Evolutionary conservation across 2,113 vertebrate genomes (phyloP), one percentile per base, ranked within the genome.

Genomic region (Vulpes vulpes): DNA sequence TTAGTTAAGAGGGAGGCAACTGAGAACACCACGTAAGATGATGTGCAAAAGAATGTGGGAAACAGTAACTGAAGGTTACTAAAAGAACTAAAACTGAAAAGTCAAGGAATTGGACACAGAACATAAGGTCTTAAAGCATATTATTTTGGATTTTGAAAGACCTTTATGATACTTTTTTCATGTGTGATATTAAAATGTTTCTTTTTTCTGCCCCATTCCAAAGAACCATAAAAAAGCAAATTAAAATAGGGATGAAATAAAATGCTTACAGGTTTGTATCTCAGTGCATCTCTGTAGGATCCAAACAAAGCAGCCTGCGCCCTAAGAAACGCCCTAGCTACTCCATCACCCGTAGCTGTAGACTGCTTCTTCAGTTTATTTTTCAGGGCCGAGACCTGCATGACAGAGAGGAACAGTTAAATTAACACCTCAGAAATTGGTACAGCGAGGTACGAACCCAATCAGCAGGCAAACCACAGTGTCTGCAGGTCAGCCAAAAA

Each of bases 341-440:
- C 99, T 35, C 99, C 99, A 10, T 99, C 99, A 51, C 99, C 99
- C 0, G 99, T 99, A 8, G 99, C 99, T 51, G 99, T 99, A 8
- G 99, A 99, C 99, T 99, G 99, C 98, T 99, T 99, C 99, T 99
- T 99, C 99, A 99, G 99, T 98, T 99, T 99, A 98, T 99, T 99
- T 99, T 99, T 99, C 99, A 99, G 98, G 98, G 99, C 98, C 96
- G 99, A 99, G 99, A 99, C 99, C 99, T 99, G 99, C 85, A 86
- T 59, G 98, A 98, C 98, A 99, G 98, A 98, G 98, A 98, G 98
- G 99, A 99, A 99, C 99, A 98, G 99, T 99, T 99, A 99, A 99
- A 99, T 99, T 99, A 99, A 99, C 99, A 99, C 99, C 99, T 99
- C 98, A 98, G 99, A 99, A 99, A 99, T 99, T 99, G 99, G 99